A percentile compares a stretch with the other conserved stretches of the same genome.
Conservation (phyloP, 2,113 vertebrate species). For the Oncorhynchus keta region DNA sequence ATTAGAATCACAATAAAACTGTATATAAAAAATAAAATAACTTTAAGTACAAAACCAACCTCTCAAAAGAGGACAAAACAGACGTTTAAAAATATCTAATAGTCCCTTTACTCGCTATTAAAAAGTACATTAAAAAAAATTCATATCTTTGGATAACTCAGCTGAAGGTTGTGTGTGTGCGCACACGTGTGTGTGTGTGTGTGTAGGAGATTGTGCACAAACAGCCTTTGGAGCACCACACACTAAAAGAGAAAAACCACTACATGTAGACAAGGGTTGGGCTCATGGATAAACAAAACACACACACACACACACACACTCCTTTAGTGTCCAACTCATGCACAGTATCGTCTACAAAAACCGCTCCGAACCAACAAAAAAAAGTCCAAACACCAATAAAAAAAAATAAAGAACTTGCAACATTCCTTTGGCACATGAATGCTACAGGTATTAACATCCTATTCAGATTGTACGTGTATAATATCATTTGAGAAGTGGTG, state of each 20-base stretch:
- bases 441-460: slow-evolving; percentile 22
- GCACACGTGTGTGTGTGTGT: slow-evolving; percentile 35
- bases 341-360: neutral
- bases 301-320: slow-evolving; percentile 42
- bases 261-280: slow-evolving; percentile 55
- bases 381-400: slow-evolving; percentile 24
- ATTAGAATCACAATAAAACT: slow-evolving; percentile 70
- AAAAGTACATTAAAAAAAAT: slow-evolving; percentile 40
- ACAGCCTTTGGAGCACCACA: slow-evolving; percentile 35
- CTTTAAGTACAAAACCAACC: slow-evolving; percentile 73
- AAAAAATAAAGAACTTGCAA: slow-evolving; percentile 8
- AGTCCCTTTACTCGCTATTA: slow-evolving; percentile 68
- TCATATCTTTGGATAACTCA: slow-evolving; percentile 73
- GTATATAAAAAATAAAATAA: slow-evolving; percentile 82
- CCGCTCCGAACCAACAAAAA: slow-evolving; percentile 24
- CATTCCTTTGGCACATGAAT: slow-evolving; percentile 34
- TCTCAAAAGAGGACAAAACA: slow-evolving; percentile 44
- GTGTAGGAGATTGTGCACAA: slow-evolving; percentile 39
- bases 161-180: slow-evolving; percentile 50
- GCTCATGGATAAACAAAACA: slow-evolving; percentile 40
- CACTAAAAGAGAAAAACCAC: slow-evolving; percentile 20
- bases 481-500: neutral
- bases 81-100: slow-evolving; percentile 23
- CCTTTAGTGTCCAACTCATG: slow-evolving; percentile 46
- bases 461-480: neutral